Base-by-base conservation (phyloP, 2,888 invertebrate genomes). In the Sphaerophoria rueppellii region DNA sequence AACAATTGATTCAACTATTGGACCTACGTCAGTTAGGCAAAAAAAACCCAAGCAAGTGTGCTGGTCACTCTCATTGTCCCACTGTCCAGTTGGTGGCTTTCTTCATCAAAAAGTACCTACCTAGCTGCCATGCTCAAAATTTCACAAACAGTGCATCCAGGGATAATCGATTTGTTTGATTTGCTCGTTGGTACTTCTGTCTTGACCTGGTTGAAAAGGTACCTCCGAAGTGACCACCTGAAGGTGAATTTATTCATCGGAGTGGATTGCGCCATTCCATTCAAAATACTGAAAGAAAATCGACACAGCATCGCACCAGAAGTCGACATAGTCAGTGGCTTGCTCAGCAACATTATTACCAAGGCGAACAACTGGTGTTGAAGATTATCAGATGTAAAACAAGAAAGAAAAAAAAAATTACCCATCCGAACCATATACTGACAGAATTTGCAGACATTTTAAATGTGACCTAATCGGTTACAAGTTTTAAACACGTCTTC, bases 101-200 rank as follows among this genome's bases (percentile, higher is more conserved):
- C 12, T 0, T 24, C 24, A 2, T 24, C 0, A 14, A 58, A 32
- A 63, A 6, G 55, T 40, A 37, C 11, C 9, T 4, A 61, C 7
- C n/a, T 9, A 16, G 9, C 12, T 58, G 7, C 14, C 24, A 63
- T 57, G 54, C 35, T 14, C 4, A 9, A 43, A 14, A 50, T 71
- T 43, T 72, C 60, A 57, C 50, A 71, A 54, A 74, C 46, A 37
- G 9, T 11, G 32, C 60, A 43, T 69, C 71, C 67, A 48, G 61
- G 61, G 35, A 73, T 63, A 82, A 82, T 82, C 61, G 69, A 82
- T 82, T 72, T 63, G 6, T 71, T 76, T 76, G 52, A 40, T 65
- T 67, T 77, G n/a, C 52, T n/a, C 14, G 24, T 57, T 43, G 43
- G 7, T 60, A 7, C 43, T 9, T 43, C 34, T 48, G 48, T 80